A percentile compares a stretch with the other conserved stretches of the same genome.
Evolutionary conservation across 2,888 invertebrate genomes (phyloP).

Genomic region (Lysandra bellargus): DNA sequence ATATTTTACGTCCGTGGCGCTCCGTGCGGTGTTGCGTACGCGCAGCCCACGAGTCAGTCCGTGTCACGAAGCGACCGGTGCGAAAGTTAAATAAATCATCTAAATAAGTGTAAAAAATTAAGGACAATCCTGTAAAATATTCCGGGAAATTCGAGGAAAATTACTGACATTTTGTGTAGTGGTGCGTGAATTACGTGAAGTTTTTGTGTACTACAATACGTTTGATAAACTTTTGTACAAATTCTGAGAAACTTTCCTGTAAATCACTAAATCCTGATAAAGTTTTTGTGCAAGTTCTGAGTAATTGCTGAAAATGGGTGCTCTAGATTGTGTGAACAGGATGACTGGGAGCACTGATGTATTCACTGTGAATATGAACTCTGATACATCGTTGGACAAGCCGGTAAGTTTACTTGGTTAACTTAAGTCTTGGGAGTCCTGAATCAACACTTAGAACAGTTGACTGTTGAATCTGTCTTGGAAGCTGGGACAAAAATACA

Average conservation of each 20-base stretch:
- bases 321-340: slow-evolving; percentile 61
- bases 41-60: slow-evolving; percentile 29
- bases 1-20: not conserved
- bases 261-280: not conserved
- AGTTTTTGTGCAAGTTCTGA: slow-evolving; percentile 13
- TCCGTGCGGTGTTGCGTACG: slow-evolving; percentile 25
- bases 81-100: not conserved
- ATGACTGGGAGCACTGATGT: slow-evolving; percentile 68
- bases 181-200: not conserved
- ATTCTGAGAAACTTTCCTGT: not conserved
- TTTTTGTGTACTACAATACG: not conserved
- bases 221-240: not conserved
- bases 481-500: too few species aligned
- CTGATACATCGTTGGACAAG: slow-evolving; percentile 55
- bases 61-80: slow-evolving; percentile 23
- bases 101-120: not conserved
- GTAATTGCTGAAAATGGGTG: slow-evolving; percentile 51
- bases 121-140: not conserved
- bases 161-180: not conserved
- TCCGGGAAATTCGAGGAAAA: not conserved
- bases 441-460: too few species aligned
- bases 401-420: slow-evolving; percentile 47
- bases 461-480: too few species aligned
- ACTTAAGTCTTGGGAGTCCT: too few species aligned
- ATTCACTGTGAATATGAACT: slow-evolving; percentile 58